Evolutionary conservation across 2,113 vertebrate species (phyloP), one percentile per base, ranked within the genome.

Genomic region (Myxocyprinus asiaticus): DNA sequence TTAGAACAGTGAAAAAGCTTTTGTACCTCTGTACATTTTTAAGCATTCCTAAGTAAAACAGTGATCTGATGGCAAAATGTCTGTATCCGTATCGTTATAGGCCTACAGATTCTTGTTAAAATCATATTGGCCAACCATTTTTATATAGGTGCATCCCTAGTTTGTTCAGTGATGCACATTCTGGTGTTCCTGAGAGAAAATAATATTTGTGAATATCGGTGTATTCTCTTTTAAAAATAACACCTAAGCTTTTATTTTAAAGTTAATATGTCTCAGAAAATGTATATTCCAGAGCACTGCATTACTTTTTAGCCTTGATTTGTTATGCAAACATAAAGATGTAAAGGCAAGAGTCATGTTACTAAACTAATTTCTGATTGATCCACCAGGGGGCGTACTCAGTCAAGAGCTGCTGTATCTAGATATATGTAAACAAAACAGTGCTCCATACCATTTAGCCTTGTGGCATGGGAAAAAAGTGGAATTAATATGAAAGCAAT

Each of bases 351-450:
- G 22, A 33, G 22, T 1, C 22, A 33, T 33, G 22, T 33, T 33
- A 33, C 22, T 33, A 33, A 48, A 7, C 47, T 9, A 14, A 70
- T 43, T 15, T 42, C n/a, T 7, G 11, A 14, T 22, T 4, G 56
- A 45, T 43, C 42, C 70, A 47, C 43, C 17, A 47, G 70, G n/a
- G n/a, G 70, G 70, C 70, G 9, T 12, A 61, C 55, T 61, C 44
- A 45, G 4, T 42, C 55, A 72, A 59, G 5, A 33, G 22, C 22
- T 33, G 22, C 22, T 33, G 1, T 33, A 48, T 55, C 11, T 14
- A 8, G 48, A 33, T 55, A 0, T 7, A 45, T 45, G 9, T 11
- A 11, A 72, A 72, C 14, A 17, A 44, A 43, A 42, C 51, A 22
- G 10, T 11, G 14, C 53, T 33, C 12, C 11, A 69, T 70, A 22